Evolutionary conservation across 2,797 vertebrate species (phyloP), one percentile per base, ranked within the genome.

Genomic region (Pteronotus mesoamericanus): DNA sequence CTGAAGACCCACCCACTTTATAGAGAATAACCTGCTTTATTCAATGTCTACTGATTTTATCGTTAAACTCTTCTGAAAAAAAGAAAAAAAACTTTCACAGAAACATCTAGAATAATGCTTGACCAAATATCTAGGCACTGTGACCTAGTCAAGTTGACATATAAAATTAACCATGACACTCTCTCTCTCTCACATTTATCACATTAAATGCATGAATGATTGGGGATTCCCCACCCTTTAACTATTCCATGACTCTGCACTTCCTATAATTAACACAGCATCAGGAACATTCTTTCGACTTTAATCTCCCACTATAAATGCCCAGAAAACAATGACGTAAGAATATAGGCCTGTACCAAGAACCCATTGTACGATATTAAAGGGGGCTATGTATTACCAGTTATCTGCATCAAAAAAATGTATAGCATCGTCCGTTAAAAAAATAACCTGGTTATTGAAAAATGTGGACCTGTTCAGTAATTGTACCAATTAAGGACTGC

Each of bases 401-500:
- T 44, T 64, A 22, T 77, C 26, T 89, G 5, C 7, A 90, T 71
- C 6, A 64, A 55, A 89, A 89, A 46, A 19, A 48, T 44, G 1
- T 0, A 19, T 26, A 84, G 16, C 57, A 83, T 7, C 10, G 37
- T n/a, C 9, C 21, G 16, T 16, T 68, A 44, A 77, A 68, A 84
- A 21, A 89, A 85, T 86, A 79, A 64, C 10, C 12, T 48, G 14
- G 44, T 88, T 80, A 55, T 77, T 66, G 92, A 66, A 86, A 82
- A 86, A 90, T 34, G 87, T 66, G 42, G 55, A 82, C 64, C 94
- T 29, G 37, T 80, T 53, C 69, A 96, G 15, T 75, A 94, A 97
- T 91, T 78, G 80, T 89, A 84, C 66, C 91, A 95, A 68, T 95
- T 90, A 92, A 46, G 59, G 11, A 14, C 14, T 69, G 18, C 37